A percentile compares a stretch with the other conserved stretches of the same genome.
These are phyloP conservation scores for Chaetorhynchus papuensis DNA, from an alignment of 2,113 vertebrate species.

Conservation along the genomic window DNA sequence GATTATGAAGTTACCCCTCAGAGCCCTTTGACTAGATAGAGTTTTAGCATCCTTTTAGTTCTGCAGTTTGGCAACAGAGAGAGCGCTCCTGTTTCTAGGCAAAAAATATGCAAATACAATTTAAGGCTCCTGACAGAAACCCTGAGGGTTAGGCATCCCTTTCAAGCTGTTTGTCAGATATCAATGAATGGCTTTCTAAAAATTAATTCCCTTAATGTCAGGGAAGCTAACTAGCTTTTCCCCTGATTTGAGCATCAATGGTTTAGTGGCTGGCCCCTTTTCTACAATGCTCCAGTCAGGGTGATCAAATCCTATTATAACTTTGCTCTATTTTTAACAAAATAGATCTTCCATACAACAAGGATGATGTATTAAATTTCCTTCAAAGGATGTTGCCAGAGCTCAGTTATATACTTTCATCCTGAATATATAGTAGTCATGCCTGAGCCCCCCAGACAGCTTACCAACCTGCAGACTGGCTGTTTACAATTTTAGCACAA, in stretches of 20 bases:
- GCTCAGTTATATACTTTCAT: not conserved
- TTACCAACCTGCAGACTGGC: not conserved
- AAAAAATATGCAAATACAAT: conserved; percentile 55
- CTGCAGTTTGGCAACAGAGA: conserved; percentile 40
- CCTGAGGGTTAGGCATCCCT: conserved; percentile 50
- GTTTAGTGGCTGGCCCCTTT: conserved; percentile 35
- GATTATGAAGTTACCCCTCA: conserved; percentile 19
- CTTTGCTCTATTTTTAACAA: conserved; percentile 34
- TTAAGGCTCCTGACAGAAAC: conserved; percentile 59
- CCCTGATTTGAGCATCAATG: conserved; percentile 19
- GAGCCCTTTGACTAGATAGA: conserved; percentile 9
- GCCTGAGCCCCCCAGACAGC: not conserved
- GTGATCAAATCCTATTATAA: conserved; percentile 46
- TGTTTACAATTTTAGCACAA: not conserved
- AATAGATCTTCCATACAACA: conserved; percentile 18
- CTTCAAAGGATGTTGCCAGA: not conserved
- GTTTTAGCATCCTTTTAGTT: conserved; percentile 59
- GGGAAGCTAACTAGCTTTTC: conserved; percentile 32
- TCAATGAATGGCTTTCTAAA: not conserved
- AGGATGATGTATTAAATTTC: not conserved
- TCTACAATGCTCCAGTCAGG: conserved; percentile 9
- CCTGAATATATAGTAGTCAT: not conserved
- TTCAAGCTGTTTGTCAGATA: conserved; percentile 60
- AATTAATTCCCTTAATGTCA: not conserved
- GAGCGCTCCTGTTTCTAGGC: conserved; percentile 37